A percentile compares a stretch with the other conserved stretches of the same genome.
These are phyloP conservation scores for Baryphthengus martii DNA, from an alignment of 2,113 vertebrate species.

Conservation along the genomic window DNA sequence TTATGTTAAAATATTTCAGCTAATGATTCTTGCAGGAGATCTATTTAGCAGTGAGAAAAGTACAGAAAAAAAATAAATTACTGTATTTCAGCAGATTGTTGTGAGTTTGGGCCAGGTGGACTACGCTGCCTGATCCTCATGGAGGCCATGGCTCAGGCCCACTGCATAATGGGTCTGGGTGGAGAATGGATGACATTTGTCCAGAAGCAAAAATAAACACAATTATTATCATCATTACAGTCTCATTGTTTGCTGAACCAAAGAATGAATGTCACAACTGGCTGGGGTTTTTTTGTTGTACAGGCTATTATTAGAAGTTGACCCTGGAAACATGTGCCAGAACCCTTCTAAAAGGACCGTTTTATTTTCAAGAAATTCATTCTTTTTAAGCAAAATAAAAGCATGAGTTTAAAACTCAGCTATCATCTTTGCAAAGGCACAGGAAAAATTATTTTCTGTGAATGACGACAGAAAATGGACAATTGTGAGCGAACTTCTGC, in stretches of 20 bases:
- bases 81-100: background rate
- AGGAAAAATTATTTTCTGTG: background rate
- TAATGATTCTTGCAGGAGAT: background rate
- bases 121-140: background rate
- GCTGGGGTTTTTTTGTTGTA: background rate
- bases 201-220: conserved; percentile 43
- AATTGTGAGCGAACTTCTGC: background rate
- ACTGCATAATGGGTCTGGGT: background rate
- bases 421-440: background rate
- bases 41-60: background rate
- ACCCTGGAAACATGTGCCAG: background rate
- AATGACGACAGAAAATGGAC: background rate
- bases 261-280: conserved; percentile 8
- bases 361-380: background rate
- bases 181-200: conserved; percentile 3
- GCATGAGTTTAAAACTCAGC: background rate
- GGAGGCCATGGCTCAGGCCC: background rate
- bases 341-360: background rate
- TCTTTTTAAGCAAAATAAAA: conserved; percentile 22
- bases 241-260: background rate
- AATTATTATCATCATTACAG: background rate
- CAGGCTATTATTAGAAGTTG: conserved; percentile 15
- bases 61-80: background rate
- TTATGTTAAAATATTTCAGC: background rate
- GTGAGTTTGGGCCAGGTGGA: background rate